Conservation (phyloP, 2,888 invertebrate genomes). For the Lumbricus terrestris region DNA sequence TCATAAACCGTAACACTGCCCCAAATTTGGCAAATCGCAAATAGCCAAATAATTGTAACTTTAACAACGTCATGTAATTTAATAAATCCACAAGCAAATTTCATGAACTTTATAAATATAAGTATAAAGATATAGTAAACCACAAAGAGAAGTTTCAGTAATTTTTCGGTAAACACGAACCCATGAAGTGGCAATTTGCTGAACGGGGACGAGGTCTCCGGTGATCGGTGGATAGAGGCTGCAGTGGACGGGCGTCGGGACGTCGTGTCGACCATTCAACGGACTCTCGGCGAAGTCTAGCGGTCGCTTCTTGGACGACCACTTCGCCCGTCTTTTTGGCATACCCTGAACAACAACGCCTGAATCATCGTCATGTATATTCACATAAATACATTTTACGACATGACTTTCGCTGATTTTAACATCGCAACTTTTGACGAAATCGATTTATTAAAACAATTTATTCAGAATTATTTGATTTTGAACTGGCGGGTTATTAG, state of each 20-base stretch:
- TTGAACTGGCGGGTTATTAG: not conserved
- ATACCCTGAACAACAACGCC: not conserved
- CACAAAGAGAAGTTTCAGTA: not conserved
- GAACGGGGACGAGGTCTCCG: not conserved
- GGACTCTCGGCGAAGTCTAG: constrained; percentile 12
- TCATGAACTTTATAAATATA: not conserved
- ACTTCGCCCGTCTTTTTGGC: not conserved
- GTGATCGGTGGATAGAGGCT: not conserved
- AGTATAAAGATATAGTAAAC: not conserved
- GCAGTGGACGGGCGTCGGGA: not conserved
- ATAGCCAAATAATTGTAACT: not conserved
- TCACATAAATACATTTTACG: not conserved
- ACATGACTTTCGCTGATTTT: not conserved
- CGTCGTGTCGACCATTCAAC: not conserved
- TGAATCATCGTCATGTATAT: not conserved
- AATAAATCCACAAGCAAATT: no score
- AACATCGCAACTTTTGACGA: not conserved
- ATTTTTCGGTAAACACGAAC: not conserved
- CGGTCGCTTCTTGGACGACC: not conserved
- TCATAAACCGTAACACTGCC: not conserved
- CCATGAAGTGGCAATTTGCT: not conserved
- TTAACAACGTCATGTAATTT: no score
- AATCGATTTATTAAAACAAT: not conserved
- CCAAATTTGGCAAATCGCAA: no score
- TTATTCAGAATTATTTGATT: not conserved